phyloP scores from a whole-genome alignment of 2,113 vertebrate genomes.

The Cygnus buccinator region DNA sequence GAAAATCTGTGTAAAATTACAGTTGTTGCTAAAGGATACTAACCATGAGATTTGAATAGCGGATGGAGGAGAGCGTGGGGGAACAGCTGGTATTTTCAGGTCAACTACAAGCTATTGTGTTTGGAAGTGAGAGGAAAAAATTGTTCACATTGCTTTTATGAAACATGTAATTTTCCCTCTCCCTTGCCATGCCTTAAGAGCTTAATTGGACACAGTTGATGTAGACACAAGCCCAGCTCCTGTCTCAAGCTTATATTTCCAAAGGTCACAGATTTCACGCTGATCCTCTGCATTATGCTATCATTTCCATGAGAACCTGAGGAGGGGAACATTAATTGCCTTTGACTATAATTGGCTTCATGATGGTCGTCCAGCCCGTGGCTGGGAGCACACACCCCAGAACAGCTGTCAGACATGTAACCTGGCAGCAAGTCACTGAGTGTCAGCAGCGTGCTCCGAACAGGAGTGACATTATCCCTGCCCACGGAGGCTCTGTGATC shows the following conservation, averaged over 20 bases:
- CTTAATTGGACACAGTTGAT: slow-evolving; percentile 55
- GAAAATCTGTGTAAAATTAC: not conserved
- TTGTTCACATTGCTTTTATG: not conserved
- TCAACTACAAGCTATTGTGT: slow-evolving; percentile 10
- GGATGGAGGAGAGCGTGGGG: not conserved
- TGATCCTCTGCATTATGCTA: slow-evolving; percentile 55
- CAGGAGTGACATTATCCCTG: slow-evolving; percentile 58
- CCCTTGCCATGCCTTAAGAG: slow-evolving; percentile 49
- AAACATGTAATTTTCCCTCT: slow-evolving; percentile 53
- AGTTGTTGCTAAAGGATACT: not conserved
- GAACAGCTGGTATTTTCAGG: slow-evolving; percentile 19
- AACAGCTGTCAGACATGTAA: slow-evolving; percentile 79
- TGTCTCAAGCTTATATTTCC: slow-evolving; percentile 49
- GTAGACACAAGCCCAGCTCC: slow-evolving; percentile 6
- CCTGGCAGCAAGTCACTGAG: slow-evolving; percentile 68
- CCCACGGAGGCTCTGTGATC: slow-evolving; percentile 1
- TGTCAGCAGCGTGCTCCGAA: slow-evolving; percentile 22
- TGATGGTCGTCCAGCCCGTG: slow-evolving; percentile 60
- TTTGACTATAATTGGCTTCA: slow-evolving; percentile 77
- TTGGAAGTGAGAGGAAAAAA: slow-evolving; percentile 6
- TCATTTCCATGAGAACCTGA: slow-evolving; percentile 67
- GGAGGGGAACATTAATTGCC: slow-evolving; percentile 78
- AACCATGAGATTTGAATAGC: not conserved
- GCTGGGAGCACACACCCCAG: slow-evolving; percentile 69
- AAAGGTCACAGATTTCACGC: slow-evolving; percentile 76